These are phyloP conservation scores for Apis mellifera DNA, from an alignment of 1,140 invertebrate species.

Conservation along the genomic window Amel_HAv3.1 CM009934.2:12290001-12290500, in stretches of 20 bases:
- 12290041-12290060: conserved; percentile 13
- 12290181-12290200: too few species aligned
- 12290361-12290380: neutral
- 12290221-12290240: neutral
- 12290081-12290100: too few species aligned
- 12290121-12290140: conserved; percentile 3
- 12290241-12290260: conserved; percentile 1
- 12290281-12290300: neutral
- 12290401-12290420: conserved; percentile 11
- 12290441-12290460: conserved; percentile 5
- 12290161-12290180: conserved; percentile 10
- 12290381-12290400: neutral
- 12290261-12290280: neutral
- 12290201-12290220: neutral
- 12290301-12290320: neutral
- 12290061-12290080: neutral
- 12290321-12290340: neutral
- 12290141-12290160: neutral
- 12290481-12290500: conserved; percentile 13
- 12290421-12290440: conserved; percentile 19
- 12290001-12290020: neutral
- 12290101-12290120: conserved; percentile 19
- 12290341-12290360: neutral
- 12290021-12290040: conserved; percentile 46
- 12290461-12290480: neutral